Percentiles rank a stretch among this genome's conserved stretches.
These are phyloP conservation scores for Apeira syringaria DNA, from an alignment of 2,888 invertebrate species.

Conservation along the genomic window DNA sequence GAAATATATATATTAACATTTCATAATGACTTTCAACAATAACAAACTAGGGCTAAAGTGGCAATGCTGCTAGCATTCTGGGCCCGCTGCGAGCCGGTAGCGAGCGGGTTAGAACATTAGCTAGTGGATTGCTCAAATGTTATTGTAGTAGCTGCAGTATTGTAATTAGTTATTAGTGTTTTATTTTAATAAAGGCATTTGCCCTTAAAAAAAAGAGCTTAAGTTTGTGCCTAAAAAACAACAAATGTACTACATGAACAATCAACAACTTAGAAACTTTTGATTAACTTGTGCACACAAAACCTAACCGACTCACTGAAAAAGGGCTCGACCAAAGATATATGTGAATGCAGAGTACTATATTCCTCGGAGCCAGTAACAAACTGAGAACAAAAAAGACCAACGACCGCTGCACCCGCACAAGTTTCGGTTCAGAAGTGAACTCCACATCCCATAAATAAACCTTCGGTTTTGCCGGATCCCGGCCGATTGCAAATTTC, in stretches of 20 bases:
- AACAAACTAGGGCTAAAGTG: no score
- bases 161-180: no score
- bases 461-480: slow-evolving; percentile 80
- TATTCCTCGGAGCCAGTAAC: slow-evolving; percentile 53
- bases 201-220: no score
- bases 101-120: no score
- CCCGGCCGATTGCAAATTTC: slow-evolving; percentile 79
- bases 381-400: slow-evolving; percentile 64
- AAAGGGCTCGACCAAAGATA: slow-evolving; percentile 45
- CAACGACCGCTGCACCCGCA: slow-evolving; percentile 64
- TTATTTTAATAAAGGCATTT: no score
- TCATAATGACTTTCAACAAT: no score
- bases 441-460: slow-evolving; percentile 77
- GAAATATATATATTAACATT: no score
- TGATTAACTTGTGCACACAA: slow-evolving; percentile 36
- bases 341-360: slow-evolving; percentile 51
- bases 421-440: slow-evolving; percentile 74
- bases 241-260: slow-evolving; percentile 21
- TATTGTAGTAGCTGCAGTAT: no score
- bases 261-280: slow-evolving; percentile 33
- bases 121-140: no score
- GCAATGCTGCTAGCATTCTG: no score
- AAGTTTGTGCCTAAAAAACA: no score
- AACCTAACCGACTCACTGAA: slow-evolving; percentile 37
- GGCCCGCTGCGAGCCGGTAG: no score